Evolutionary conservation across 92 coral and sea anemone genomes (phyloP).

Genomic region (Phenganax subtilis): DNA sequence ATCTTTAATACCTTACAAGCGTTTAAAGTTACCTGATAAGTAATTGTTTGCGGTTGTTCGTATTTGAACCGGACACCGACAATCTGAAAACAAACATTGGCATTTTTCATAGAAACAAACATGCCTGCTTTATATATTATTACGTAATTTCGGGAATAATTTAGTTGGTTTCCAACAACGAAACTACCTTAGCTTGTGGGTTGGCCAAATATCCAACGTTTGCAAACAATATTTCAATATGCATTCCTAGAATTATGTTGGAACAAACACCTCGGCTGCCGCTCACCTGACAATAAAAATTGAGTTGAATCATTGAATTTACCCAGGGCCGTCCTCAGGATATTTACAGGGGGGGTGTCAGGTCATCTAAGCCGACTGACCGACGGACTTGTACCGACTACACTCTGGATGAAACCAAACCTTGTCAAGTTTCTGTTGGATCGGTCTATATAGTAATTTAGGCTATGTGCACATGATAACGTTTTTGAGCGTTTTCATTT

Average conservation of each 20-base stretch:
- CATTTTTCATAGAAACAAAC: no score
- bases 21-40: conserved; percentile 60
- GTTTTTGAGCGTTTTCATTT: no score
- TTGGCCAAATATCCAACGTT: conserved; percentile 93
- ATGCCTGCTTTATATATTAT: no score
- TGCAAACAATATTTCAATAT: conserved; percentile 80
- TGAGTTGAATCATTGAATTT: background rate
- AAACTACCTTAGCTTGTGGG: conserved; percentile 86
- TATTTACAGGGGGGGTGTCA: no score
- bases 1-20: background rate
- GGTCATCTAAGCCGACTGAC: no score
- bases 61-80: conserved; percentile 84
- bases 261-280: conserved; percentile 64
- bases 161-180: background rate
- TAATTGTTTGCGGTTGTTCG: conserved; percentile 67
- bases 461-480: no score
- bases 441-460: no score
- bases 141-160: no score
- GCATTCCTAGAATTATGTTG: conserved; percentile 77
- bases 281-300: conserved; percentile 49
- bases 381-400: no score
- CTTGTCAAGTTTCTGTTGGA: no score
- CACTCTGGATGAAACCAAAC: no score
- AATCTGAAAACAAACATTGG: conserved; percentile 43
- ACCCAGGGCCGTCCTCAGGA: background rate